Evolutionary conservation across 2,113 vertebrate species (phyloP), one percentile per base, ranked within the genome.

Genomic region (Genyomyrus donnyi): DNA sequence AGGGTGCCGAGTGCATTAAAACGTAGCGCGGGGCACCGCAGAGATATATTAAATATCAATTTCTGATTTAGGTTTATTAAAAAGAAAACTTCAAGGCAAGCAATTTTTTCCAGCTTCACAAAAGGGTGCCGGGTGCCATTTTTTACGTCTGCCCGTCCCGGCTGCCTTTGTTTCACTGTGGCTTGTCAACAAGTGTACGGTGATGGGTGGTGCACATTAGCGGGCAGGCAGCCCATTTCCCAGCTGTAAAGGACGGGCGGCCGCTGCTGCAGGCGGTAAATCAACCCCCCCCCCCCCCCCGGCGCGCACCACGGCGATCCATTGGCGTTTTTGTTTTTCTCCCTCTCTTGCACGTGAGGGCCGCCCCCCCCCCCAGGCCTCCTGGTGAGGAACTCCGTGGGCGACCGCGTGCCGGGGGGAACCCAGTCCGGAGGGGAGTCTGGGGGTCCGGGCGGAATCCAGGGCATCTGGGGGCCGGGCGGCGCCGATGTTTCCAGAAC

Each of bases 1-100:
- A 92, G 89, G 91, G 90, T 91, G 92, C 85, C 91, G 89, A 93
- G 91, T 91, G 92, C 92, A 93, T 92, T 91, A 93, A 91, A 91
- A 90, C 90, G 50, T 80, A 89, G 89, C 62, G 17, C 87, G 27
- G 39, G 87, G 58, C 92, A 87, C 80, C 74, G 88, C 89, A 90
- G 89, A 89, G 91, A 91, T 91, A 91, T 93, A 93, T 92, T 91
- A 92, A 91, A 93, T 93, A 92, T 94, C 90, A 92, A 89, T 91
- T 92, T 89, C 89, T 93, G 93, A 94, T 94, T 94, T 93, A 91
- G 90, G 92, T 92, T 93, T 93, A 95, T 93, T 93, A 92, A 93
- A 94, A 94, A 91, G 66, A 94, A 93, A 93, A 93, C 88, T 90
- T 93, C 90, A 90, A 92, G 92, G 91, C 91, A 85, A 93, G 91